Evolutionary conservation across 2,888 invertebrate genomes (phyloP), one percentile per base, ranked within the genome.

Genomic region (Lissonota sp.): DNA sequence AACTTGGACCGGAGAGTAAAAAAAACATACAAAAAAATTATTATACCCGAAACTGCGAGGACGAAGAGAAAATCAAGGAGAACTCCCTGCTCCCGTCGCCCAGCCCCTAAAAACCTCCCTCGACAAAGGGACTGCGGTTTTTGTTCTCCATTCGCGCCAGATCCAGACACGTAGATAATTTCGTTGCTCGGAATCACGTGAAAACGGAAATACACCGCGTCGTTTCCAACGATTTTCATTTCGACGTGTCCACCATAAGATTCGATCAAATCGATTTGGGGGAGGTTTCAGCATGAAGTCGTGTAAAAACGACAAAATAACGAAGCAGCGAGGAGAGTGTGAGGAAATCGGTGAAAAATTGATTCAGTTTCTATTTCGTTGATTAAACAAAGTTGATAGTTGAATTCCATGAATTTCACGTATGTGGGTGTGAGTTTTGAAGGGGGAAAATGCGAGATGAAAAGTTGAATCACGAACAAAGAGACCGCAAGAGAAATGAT

Each of bases 401-500:
- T 62, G 46, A 49, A 63, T 71, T 53, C 16, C 51, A 16, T 53
- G 8, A 14, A 57, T 10, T 57, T 44, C 44, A 49, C 26, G 70
- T 53, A 12, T 55, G 40, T 37, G 8, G 39, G 53, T 6, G 53
- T 53, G 14, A 37, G 76, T 39, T 53, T 6, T 1, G 6, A 67
- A 12, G 49, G 37, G 8, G 58, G 62, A 82, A 79, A 83, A 80
- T 75, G 69, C 53, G 77, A 84, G 85, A 88, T 76, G 85, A 77
- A 84, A 83, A 83, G 84, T 87, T 85, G 82, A 86, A 85, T 82
- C 75, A 72, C 46, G 83, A 77, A 88, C 84, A 85, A 87, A 83
- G 85, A 85, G 71, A 83, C 83, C 72, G 62, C 62, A 26, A 1
- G 66, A 75, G 77, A 85, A 88, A 78, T 87, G 83, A 86, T 85